Evolutionary conservation across 2,888 invertebrate genomes (phyloP), one percentile per base, ranked within the genome.

Genomic region (Nephrotoma appendiculata): DNA sequence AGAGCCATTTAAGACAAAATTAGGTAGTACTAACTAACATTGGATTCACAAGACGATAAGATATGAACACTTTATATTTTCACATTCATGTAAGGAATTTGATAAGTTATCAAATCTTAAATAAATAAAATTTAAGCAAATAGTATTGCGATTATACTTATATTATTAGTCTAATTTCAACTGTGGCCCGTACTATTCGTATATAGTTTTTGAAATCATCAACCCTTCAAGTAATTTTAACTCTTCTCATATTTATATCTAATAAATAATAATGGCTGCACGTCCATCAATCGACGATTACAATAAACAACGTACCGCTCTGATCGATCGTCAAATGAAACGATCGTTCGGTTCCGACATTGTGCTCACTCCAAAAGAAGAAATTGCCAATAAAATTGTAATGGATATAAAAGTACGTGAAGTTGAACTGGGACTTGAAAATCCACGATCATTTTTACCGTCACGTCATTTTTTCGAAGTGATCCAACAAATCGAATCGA

Each of bases 381-480:
- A 89, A 0, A 87, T 88, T 1, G 94, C 93, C 85, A 94, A 95
- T 89, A 90, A 92, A 84, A 92, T 94, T 12, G 90, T 95, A 12
- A 94, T 94, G 94, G 89, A 89, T 52, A 91, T 92, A 83, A 95
- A 95, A 89, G 90, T 91, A 15, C 88, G 90, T 1, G 95, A 95
- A 90, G 89, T 93, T 31, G 90, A 93, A 11, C 92, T 92, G 88
- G 94, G 93, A 86, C 92, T 92, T 88, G 89, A 91, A n/a, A 91
- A 93, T 87, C 94, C 94, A 0, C 91, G 92, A 87, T 91, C 92
- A 31, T 96, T 94, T 89, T 92, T 94, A 83, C 94, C 96, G 1
- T 93, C 95, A 0, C 92, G 92, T 41, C 95, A 95, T 89, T 95
- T 95, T 89, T 94, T 96, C 89, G 90, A 92, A 1, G 94, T 94